Evolutionary conservation across 2,888 invertebrate genomes (phyloP), one percentile per base, ranked within the genome.

Genomic region (Hydraecia micacea): DNA sequence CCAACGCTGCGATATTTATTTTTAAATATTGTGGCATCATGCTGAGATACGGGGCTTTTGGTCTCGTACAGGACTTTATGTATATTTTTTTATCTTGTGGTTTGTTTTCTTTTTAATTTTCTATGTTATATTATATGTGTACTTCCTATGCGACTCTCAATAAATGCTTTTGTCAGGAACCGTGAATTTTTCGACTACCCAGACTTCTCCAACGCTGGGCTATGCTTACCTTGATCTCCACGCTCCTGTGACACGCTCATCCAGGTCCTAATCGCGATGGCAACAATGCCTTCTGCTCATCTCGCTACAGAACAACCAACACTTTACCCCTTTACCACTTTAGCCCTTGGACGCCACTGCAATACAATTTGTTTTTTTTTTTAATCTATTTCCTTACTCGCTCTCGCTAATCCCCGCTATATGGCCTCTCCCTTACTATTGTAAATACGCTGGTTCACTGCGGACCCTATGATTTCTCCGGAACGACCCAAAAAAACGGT

Each of bases 401-500:
- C 68, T 49, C 11, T 42, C 42, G 42, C 72, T 75, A 28, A 36
- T 18, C 11, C n/a, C 18, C 36, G 11, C 28, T 28, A 18, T 46
- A 8, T 46, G 21, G 32, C 32, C 70, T 72, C 67, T 60, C 62
- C 73, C 39, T 55, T 62, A 62, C 52, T 21, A 73, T 68, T 32
- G 42, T 73, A 80, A 85, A 78, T 77, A 67, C 63, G 77, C 75
- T 60, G 69, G 78, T 73, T 80, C 79, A 77, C 60, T 80, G 84
- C 79, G 70, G n/a, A n/a, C n/a, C n/a, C n/a, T n/a, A n/a, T n/a
- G n/a, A n/a, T n/a, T n/a, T n/a, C n/a, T n/a, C 62, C 49, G 42
- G 67, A 66, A 82, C 67, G 68, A 73, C 77, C 76, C 67, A 80
- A 87, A 87, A 86, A 89, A 87, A 75, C 78, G 74, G 71, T 84